Evolutionary conservation across 2,888 invertebrate species (phyloP).

Genomic region (Ichneumoninae sp.): DNA sequence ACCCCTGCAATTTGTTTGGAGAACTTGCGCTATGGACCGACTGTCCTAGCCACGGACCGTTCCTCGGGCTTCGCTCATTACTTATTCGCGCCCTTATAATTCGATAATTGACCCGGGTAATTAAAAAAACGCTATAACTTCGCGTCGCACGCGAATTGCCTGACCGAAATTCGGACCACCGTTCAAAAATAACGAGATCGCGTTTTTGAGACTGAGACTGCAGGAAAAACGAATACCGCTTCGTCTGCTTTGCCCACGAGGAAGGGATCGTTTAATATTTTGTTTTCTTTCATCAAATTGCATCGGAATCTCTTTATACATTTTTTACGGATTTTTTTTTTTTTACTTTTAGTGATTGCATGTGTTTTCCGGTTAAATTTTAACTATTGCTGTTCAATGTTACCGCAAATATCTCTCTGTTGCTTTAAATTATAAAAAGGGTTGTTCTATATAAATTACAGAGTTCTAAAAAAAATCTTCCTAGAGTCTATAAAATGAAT

Average conservation of each 20-base stretch:
- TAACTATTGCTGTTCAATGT: too few species aligned
- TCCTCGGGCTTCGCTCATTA: not conserved
- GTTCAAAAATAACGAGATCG: not conserved
- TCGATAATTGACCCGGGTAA: constrained; percentile 7
- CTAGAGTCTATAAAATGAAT: not conserved
- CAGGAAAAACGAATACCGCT: not conserved
- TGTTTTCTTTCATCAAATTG: not conserved
- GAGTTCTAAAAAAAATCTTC: too few species aligned
- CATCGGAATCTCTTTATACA: not conserved
- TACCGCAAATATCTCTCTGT: too few species aligned
- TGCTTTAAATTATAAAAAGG: too few species aligned
- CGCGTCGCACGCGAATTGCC: not conserved
- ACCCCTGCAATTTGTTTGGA: constrained; percentile 27
- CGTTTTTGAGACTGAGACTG: not conserved
- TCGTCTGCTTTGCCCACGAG: not conserved
- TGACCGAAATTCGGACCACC: not conserved
- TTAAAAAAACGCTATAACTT: constrained; percentile 3
- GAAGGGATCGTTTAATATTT: not conserved
- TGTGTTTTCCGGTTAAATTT: not conserved
- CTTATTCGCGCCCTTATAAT: not conserved
- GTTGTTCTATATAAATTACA: too few species aligned
- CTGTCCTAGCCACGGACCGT: not conserved
- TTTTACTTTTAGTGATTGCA: not conserved
- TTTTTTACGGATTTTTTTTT: not conserved
- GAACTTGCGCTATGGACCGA: constrained; percentile 4